Conservation (phyloP, 2,888 invertebrate genomes). For the Acanthosoma haemorrhoidale region DNA sequence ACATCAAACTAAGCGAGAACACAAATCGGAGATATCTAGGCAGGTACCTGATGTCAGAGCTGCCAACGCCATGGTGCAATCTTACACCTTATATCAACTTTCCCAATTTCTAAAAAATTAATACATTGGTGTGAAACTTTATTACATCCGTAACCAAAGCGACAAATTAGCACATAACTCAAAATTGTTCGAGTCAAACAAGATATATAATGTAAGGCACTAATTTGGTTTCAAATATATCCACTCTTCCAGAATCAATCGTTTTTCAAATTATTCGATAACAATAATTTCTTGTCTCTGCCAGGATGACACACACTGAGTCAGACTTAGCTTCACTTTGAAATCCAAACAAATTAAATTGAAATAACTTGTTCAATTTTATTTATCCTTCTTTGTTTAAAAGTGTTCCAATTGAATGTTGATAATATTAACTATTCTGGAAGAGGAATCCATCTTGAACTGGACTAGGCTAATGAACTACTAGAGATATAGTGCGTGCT, state of each 20-base stretch:
- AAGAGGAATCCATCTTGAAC: too few species aligned
- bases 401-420: too few species aligned
- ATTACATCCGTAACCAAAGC: neutral
- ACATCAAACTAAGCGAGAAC: conserved; percentile 22
- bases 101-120: conserved; percentile 25
- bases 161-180: neutral
- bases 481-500: neutral
- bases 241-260: neutral
- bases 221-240: neutral
- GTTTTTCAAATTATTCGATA: neutral
- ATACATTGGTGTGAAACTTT: neutral
- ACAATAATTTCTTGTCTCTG: neutral
- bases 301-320: too few species aligned
- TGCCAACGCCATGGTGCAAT: conserved; percentile 33
- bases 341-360: too few species aligned
- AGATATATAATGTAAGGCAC: neutral
- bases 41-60: conserved; percentile 28
- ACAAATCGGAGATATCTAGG: conserved; percentile 22
- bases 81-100: conserved; percentile 25
- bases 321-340: too few species aligned
- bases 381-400: too few species aligned
- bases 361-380: too few species aligned
- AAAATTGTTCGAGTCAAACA: neutral
- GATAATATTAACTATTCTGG: too few species aligned
- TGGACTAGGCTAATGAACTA: too few species aligned